Evolutionary conservation across 2,113 vertebrate species (phyloP).

Genomic region (Eptesicus fuscus): DNA sequence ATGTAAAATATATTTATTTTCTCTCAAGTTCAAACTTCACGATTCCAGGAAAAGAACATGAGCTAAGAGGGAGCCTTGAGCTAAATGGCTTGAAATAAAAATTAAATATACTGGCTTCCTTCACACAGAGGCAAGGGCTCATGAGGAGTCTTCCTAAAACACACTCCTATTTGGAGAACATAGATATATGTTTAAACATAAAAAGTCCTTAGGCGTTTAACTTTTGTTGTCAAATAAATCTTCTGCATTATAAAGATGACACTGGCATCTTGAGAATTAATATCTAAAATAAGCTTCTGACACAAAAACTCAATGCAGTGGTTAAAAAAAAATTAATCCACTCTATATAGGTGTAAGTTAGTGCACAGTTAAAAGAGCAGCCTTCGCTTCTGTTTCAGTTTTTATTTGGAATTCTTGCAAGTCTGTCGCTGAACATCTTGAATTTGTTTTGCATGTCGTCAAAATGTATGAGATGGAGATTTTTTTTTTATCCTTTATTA

Average conservation of each 20-base stretch:
- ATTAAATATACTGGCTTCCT: slow-evolving; percentile 25
- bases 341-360: not conserved
- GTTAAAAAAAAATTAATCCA: not conserved
- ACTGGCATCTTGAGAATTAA: slow-evolving; percentile 33
- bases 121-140: not conserved
- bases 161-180: slow-evolving; percentile 9
- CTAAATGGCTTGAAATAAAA: slow-evolving; percentile 58
- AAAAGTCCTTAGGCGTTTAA: slow-evolving; percentile 45
- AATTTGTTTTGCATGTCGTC: slow-evolving; percentile 75
- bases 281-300: slow-evolving; percentile 44
- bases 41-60: slow-evolving; percentile 61
- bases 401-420: slow-evolving; percentile 50
- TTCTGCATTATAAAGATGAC: not conserved
- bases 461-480: slow-evolving; percentile 60
- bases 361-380: slow-evolving; percentile 27
- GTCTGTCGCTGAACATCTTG: slow-evolving; percentile 59
- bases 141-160: slow-evolving; percentile 34
- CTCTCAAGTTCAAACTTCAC: slow-evolving; percentile 44
- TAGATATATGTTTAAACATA: slow-evolving; percentile 44
- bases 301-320: not conserved
- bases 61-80: slow-evolving; percentile 45
- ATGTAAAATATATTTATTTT: slow-evolving; percentile 65
- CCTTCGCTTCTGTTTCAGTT: not conserved
- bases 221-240: slow-evolving; percentile 64
- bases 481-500: slow-evolving; percentile 77